Evolutionary conservation across 2,113 vertebrate species (phyloP), one percentile per base, ranked within the genome.

Genomic region (Bujurquina vittata): DNA sequence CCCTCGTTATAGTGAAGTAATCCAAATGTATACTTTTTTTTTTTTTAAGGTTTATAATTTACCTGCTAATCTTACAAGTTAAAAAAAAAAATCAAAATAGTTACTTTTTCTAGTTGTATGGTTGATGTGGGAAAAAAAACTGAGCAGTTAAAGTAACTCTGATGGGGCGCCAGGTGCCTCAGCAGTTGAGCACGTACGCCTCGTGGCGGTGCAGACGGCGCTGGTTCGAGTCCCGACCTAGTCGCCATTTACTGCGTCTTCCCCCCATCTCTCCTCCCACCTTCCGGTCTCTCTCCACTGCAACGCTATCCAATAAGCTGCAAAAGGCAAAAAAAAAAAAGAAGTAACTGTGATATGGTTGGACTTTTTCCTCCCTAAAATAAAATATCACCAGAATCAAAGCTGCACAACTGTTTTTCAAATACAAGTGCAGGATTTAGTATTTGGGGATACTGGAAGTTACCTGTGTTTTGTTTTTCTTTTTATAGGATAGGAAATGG

Each of bases 91-190:
- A 12, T 17, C 8, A 12, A 57, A 57, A 46, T 4, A 1, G 69
- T 55, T 49, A 10, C 43, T 77, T 84, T 76, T 78, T 80, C 10
- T 60, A 60, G 55, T 72, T 89, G 90, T 86, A 92, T 92, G 91
- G 43, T 83, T 84, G 20, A 87, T 80, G 29, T 49, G 40, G 52
- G 49, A 33, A 6, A 80, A 80, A 85, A 65, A 2, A 81, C 26
- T 62, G 10, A 62, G 29, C 0, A 31, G 7, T 22, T 35, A 23
- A 23, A 10, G 3, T 46, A 43, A 67, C 46, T 26, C 46, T 26
- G 26, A 26, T 26, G 26, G 26, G 26, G 26, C 26, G 26, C 26
- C 26, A 26, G 26, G 26, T 26, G 26, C 2, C 26, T 26, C 26
- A 26, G 26, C 26, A 26, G 2, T 2, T 3, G 2, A 26, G 2